These are phyloP conservation scores for Hestina assimilis DNA, from an alignment of 1,140 invertebrate genomes.

Conservation along the genomic window DNA sequence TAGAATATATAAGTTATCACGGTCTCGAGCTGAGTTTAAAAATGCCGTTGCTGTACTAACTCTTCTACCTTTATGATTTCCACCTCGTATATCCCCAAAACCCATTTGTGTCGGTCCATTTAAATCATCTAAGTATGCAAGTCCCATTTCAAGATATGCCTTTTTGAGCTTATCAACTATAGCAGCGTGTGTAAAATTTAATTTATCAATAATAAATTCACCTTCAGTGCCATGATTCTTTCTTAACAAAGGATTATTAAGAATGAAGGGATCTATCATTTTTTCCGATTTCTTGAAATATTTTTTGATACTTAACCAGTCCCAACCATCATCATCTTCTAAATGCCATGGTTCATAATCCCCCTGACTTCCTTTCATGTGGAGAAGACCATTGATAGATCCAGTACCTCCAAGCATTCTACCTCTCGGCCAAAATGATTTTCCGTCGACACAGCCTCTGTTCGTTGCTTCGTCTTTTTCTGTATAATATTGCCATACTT, in stretches of 20 bases:
- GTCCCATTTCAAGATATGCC: conserved; percentile 61
- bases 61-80: conserved; percentile 79
- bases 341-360: conserved; percentile 83
- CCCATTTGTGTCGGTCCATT: conserved; percentile 76
- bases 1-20: conserved; percentile 83
- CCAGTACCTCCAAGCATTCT: conserved; percentile 82
- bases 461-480: conserved; percentile 53
- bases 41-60: conserved; percentile 83
- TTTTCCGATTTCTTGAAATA: conserved; percentile 81
- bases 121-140: conserved; percentile 61
- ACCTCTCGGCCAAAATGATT: conserved; percentile 79
- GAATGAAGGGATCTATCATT: conserved; percentile 49
- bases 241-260: conserved; percentile 47
- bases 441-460: conserved; percentile 45
- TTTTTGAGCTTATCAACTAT: conserved; percentile 61
- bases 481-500: conserved; percentile 61
- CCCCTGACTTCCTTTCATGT: conserved; percentile 80
- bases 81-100: conserved; percentile 68
- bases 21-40: conserved; percentile 76
- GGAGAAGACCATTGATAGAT: conserved; percentile 83
- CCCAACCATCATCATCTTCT: conserved; percentile 79
- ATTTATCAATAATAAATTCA: conserved; percentile 55
- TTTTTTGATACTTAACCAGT: conserved; percentile 83
- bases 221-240: conserved; percentile 61
- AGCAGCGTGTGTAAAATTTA: conserved; percentile 53